A percentile compares a stretch with the other conserved stretches of the same genome.
phyloP scores from a whole-genome alignment of 1,140 invertebrate species.

The Ceratosolen solmsi region DNA sequence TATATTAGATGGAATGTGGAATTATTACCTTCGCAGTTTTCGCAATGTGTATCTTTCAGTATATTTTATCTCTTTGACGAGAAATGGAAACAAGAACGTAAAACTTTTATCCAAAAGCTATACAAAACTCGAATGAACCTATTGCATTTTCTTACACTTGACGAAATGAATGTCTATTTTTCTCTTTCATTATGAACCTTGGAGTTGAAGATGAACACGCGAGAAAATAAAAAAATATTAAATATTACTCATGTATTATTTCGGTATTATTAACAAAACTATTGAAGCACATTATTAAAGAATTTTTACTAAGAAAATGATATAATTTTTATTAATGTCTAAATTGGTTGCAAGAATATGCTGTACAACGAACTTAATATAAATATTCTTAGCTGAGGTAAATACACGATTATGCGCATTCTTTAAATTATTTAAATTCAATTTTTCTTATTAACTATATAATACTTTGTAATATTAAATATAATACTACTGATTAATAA shows the following conservation, averaged over 20 bases:
- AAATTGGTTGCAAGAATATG: background rate
- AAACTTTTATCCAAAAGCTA: slow-evolving; percentile 46
- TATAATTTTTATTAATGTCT: background rate
- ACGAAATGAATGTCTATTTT: slow-evolving; percentile 41
- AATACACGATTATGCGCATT: background rate
- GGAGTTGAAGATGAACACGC: slow-evolving; percentile 5
- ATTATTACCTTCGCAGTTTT: slow-evolving; percentile 58
- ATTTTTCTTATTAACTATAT: too few relatives aligned
- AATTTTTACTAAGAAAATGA: slow-evolving; percentile 13
- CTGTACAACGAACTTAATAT: background rate
- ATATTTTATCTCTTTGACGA: slow-evolving; percentile 50
- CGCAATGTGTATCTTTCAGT: background rate
- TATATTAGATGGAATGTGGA: background rate
- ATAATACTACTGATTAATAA: too few relatives aligned
- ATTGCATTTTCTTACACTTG: slow-evolving; percentile 31
- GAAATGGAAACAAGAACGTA: slow-evolving; percentile 50
- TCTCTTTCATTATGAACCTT: background rate
- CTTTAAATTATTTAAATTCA: too few relatives aligned
- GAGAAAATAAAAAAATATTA: slow-evolving; percentile 47
- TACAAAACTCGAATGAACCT: slow-evolving; percentile 10
- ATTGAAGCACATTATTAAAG: slow-evolving; percentile 12
- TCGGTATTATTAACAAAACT: slow-evolving; percentile 9
- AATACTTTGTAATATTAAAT: too few relatives aligned
- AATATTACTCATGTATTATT: background rate
- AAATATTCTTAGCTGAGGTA: background rate